Conservation (phyloP, 2,888 invertebrate species). For the Heteropelma amictum region DNA sequence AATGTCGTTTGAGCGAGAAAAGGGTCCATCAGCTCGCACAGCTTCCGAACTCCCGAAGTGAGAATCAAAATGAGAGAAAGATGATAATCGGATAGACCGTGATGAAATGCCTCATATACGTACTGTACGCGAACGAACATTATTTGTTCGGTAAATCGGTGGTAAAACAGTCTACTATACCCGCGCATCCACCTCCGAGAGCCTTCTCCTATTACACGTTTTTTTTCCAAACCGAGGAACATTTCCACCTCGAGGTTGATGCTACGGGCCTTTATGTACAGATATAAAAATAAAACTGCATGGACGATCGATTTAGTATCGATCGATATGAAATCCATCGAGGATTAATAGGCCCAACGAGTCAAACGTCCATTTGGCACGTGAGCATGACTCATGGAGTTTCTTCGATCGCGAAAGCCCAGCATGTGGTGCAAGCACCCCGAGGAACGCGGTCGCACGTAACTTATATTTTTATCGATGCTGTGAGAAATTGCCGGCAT, state of each 20-base stretch:
- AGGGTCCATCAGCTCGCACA: too few relatives aligned
- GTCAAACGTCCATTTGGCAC: conserved; percentile 51
- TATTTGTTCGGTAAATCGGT: conserved; percentile 40
- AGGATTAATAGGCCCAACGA: conserved; percentile 51
- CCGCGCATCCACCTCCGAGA: conserved; percentile 9
- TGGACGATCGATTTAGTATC: conserved; percentile 44
- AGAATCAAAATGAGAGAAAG: too few relatives aligned
- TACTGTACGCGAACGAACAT: neutral
- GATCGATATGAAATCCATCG: conserved; percentile 49
- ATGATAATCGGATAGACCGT: too few relatives aligned
- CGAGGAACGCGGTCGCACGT: conserved; percentile 35
- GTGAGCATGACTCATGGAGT: conserved; percentile 46
- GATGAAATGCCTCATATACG: too few relatives aligned
- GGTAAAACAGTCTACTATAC: conserved; percentile 29
- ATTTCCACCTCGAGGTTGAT: conserved; percentile 2
- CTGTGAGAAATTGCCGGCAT: conserved; percentile 11
- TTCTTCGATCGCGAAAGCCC: conserved; percentile 36
- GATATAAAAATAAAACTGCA: neutral
- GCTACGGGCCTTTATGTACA: neutral
- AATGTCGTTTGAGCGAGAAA: too few relatives aligned
- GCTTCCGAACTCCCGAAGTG: too few relatives aligned
- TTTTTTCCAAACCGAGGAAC: conserved; percentile 31
- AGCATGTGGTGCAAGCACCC: conserved; percentile 6
- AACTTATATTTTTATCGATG: conserved; percentile 35
- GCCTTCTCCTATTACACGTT: conserved; percentile 48